Evolutionary conservation across 2,888 invertebrate species (phyloP), one percentile per base, ranked within the genome.

Genomic region (Pherbina coryleti): DNA sequence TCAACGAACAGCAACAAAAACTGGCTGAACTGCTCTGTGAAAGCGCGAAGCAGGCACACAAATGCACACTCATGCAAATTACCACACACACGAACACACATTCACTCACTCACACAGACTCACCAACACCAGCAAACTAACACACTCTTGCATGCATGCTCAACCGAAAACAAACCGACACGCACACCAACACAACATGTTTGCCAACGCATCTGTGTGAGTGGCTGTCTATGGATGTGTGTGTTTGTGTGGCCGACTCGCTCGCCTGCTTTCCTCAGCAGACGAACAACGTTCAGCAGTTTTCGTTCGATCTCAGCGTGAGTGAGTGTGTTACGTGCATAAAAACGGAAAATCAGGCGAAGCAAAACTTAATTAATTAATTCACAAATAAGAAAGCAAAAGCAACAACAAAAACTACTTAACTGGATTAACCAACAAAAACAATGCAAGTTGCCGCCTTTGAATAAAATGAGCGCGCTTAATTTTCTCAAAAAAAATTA

Each of bases 11-110:
- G 60, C 79, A 82, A 79, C 82, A 82, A 86, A 85, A 85, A 86
- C 86, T 85, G 85, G 86, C 85, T 83, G 81, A 82, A 60, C 72
- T 19, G 72, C 57, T 69, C 37, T 37, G 69, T 51, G 49, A 69
- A 69, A 69, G 22, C 37, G 37, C 28, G 69, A 51, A 19, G 28
- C 51, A 51, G 53, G 11, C 14, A 28, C 11, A 74, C 74, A 64
- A 14, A 49, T n/a, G 17, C 62, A 74, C 64, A 62, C 5, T 19
- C n/a, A 14, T 51, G 9, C 28, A 44, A 37, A 64, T 25, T 25
- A 19, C 22, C 22, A 51, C 49, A 69, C 60, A 22, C 34, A 57
- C n/a, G 22, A 17, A 70, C 11, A 76, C 77, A 69, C 34, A 49
- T 51, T 25, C 66, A 53, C n/a, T 37, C 49, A 77, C 72, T 62